A percentile compares a stretch with the other conserved stretches of the same genome.
These are phyloP conservation scores for Heterohyrax brucei DNA, from an alignment of 2,797 vertebrate species.

Conservation along the genomic window DNA sequence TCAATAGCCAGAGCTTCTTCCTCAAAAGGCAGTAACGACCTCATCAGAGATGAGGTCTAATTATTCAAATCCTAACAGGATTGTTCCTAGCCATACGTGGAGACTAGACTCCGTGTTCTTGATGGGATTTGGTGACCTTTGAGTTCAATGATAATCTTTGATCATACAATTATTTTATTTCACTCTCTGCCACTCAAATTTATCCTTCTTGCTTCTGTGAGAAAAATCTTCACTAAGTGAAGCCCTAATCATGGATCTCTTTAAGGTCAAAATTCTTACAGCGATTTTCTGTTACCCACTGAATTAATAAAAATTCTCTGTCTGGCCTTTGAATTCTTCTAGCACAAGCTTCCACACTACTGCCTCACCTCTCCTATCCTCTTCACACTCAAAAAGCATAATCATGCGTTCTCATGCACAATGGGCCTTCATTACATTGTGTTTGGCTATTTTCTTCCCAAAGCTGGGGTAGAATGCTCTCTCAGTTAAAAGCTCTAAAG, in stretches of 20 bases:
- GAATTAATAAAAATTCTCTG: neutral
- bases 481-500: neutral
- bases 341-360: neutral
- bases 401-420: neutral
- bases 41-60: neutral
- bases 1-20: neutral
- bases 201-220: neutral
- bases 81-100: no score
- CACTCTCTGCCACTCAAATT: neutral
- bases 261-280: neutral
- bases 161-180: slow-evolving; percentile 29
- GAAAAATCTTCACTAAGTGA: neutral
- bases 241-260: neutral
- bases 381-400: neutral
- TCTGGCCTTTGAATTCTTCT: neutral
- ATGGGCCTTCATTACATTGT: neutral
- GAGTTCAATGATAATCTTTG: neutral
- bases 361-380: neutral
- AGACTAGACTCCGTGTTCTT: neutral
- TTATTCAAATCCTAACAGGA: no score
- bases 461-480: neutral
- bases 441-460: neutral
- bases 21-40: neutral
- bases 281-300: neutral
- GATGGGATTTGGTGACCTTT: neutral